These are phyloP conservation scores for Cryptus armator DNA, from an alignment of 2,888 invertebrate genomes.

Conservation along the genomic window DNA sequence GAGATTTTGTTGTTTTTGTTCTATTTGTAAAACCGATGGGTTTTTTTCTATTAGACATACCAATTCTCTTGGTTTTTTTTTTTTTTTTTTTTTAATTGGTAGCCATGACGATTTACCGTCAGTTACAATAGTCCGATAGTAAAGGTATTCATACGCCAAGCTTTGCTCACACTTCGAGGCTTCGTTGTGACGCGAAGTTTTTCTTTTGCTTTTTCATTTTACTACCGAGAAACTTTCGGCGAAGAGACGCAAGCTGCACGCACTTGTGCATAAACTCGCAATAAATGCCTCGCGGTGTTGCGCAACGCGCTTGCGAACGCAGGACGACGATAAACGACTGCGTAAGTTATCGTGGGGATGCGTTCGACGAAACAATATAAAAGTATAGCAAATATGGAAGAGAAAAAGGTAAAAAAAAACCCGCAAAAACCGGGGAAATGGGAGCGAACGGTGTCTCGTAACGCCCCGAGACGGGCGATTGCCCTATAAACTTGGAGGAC, in stretches of 20 bases:
- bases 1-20: slow-evolving; percentile 33
- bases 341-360: neutral
- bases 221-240: neutral
- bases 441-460: neutral
- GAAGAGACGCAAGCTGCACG: neutral
- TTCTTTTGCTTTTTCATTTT: neutral
- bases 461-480: slow-evolving; percentile 33
- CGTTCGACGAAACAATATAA: neutral
- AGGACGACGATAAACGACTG: neutral
- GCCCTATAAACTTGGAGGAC: slow-evolving; percentile 46
- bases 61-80: neutral
- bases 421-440: neutral
- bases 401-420: neutral
- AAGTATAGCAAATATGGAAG: neutral
- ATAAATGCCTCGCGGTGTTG: neutral
- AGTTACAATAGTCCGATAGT: neutral
- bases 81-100: neutral
- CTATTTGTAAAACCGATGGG: neutral
- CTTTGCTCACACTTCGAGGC: neutral
- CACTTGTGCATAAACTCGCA: neutral
- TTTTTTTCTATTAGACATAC: neutral
- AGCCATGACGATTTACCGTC: neutral
- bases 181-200: neutral
- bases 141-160: neutral
- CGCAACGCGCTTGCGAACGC: neutral